phyloP scores from a whole-genome alignment of 23 tunicate genomes.

The Halocynthia aurantium region DNA sequence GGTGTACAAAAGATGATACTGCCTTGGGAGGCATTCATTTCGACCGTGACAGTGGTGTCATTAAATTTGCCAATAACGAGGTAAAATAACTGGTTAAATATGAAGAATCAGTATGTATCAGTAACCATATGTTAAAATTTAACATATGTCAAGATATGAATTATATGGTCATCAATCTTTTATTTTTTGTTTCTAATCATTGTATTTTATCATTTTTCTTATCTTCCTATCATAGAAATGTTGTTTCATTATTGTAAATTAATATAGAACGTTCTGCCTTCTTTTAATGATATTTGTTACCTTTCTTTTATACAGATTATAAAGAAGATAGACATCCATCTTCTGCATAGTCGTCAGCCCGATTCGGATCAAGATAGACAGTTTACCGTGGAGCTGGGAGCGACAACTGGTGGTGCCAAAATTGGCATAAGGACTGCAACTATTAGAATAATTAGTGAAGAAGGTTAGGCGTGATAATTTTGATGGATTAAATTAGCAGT shows the following conservation, averaged over 20 bases:
- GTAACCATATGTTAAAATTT: too few species aligned
- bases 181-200: too few species aligned
- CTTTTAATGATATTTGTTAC: too few species aligned
- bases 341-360: conserved; percentile 6
- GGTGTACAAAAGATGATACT: conserved; percentile 74
- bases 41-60: conserved; percentile 61
- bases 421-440: conserved; percentile 59
- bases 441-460: conserved; percentile 58
- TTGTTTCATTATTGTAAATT: too few species aligned
- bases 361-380: conserved; percentile 62
- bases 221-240: too few species aligned
- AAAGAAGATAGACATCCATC: not conserved
- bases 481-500: too few species aligned
- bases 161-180: too few species aligned
- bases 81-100: conserved; percentile 4
- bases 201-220: too few species aligned
- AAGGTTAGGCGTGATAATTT: conserved; percentile 37
- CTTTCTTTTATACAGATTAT: conserved; percentile 6
- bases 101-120: too few species aligned
- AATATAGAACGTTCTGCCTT: too few species aligned
- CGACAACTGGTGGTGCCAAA: conserved; percentile 85
- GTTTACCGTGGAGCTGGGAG: conserved; percentile 74
- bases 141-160: too few species aligned
- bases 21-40: conserved; percentile 56
- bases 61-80: conserved; percentile 74